A percentile compares a stretch with the other conserved stretches of the same genome.
These are phyloP conservation scores for Metallyticus violacea DNA, from an alignment of 2,888 invertebrate species.

Conservation along the genomic window DNA sequence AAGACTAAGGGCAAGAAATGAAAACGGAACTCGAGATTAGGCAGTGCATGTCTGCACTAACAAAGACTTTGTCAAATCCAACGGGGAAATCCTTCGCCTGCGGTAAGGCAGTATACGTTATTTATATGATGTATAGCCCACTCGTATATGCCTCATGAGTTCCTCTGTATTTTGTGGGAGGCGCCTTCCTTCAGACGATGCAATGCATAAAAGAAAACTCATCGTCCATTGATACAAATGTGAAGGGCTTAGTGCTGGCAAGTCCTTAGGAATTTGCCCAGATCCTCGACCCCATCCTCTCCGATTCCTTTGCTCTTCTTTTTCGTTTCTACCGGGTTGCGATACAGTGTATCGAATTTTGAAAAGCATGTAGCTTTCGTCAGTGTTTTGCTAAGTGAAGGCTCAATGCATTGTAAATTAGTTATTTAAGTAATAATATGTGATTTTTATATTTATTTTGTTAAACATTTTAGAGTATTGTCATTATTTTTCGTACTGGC, in stretches of 20 bases:
- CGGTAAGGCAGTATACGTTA: background rate
- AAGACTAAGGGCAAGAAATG: no score
- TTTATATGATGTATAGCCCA: slow-evolving; percentile 9
- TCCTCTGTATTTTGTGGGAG: background rate
- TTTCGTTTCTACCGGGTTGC: background rate
- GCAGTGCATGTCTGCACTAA: background rate
- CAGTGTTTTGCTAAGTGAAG: no score
- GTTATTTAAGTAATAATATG: no score
- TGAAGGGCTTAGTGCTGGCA: slow-evolving; percentile 8
- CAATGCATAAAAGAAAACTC: slow-evolving; percentile 28
- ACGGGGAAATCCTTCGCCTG: background rate
- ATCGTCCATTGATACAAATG: slow-evolving; percentile 28
- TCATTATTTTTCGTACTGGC: no score
- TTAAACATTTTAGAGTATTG: no score
- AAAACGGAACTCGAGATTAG: no score
- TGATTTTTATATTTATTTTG: no score
- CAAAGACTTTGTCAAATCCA: background rate
- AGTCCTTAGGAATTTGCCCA: slow-evolving; percentile 6
- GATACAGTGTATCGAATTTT: background rate
- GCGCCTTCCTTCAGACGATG: background rate
- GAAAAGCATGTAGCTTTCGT: no score
- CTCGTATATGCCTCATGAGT: slow-evolving; percentile 15
- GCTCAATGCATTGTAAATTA: no score
- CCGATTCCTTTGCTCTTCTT: background rate
- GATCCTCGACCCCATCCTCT: background rate